These are phyloP conservation scores for Gadopsis bispinosus DNA, from an alignment of 2,797 vertebrate species.

Conservation along the genomic window DNA sequence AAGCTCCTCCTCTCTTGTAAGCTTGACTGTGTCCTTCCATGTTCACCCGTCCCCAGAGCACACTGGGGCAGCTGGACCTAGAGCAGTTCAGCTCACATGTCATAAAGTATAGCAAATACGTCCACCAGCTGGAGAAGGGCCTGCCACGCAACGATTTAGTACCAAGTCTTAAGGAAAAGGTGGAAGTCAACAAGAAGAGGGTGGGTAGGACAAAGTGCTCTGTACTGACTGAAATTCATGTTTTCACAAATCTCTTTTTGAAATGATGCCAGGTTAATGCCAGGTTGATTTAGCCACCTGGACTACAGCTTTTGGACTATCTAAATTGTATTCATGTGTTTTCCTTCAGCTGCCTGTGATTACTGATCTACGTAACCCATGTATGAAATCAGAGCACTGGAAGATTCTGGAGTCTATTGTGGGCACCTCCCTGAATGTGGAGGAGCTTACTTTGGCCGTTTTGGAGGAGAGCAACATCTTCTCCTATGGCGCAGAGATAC, in stretches of 20 bases:
- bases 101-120: constrained; percentile 85
- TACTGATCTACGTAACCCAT: constrained; percentile 86
- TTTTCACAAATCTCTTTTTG: neutral
- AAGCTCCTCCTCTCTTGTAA: constrained; percentile 28
- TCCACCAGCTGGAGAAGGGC: constrained; percentile 89
- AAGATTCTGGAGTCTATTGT: constrained; percentile 80
- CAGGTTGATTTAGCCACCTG: neutral
- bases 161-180: constrained; percentile 84
- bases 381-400: constrained; percentile 88
- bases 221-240: neutral
- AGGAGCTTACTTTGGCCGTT: constrained; percentile 79
- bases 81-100: constrained; percentile 85
- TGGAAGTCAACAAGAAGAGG: constrained; percentile 88
- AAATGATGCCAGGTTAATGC: neutral
- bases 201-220: constrained; percentile 70
- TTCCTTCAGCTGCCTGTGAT: constrained; percentile 85
- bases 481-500: constrained; percentile 82
- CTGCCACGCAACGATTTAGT: constrained; percentile 86
- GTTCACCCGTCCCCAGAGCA: constrained; percentile 62
- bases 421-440: constrained; percentile 73
- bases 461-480: constrained; percentile 84
- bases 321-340: constrained; percentile 34
- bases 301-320: neutral
- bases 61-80: constrained; percentile 83
- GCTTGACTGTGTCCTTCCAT: constrained; percentile 44